phyloP scores from a whole-genome alignment of 2,888 invertebrate species.

The Dorcus parallelipipedus region DNA sequence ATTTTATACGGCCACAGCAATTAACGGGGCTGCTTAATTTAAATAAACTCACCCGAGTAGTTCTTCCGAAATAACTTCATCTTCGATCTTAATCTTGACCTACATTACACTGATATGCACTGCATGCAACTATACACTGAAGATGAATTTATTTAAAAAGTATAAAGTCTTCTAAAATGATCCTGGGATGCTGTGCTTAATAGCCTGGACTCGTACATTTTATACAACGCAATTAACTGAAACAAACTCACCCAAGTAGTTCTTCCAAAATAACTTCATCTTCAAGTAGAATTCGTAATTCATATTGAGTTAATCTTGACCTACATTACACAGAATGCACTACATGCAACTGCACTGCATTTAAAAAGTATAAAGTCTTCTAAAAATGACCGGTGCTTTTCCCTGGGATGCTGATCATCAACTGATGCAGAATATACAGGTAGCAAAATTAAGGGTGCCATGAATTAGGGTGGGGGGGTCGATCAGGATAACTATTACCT shows the following conservation, averaged over 20 bases:
- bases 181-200: conserved; percentile 35
- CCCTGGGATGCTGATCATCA: conserved; percentile 26
- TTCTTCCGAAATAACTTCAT: conserved; percentile 37
- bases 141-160: not conserved
- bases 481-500: conserved; percentile 32
- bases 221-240: conserved; percentile 26
- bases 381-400: not conserved
- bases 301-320: conserved; percentile 19
- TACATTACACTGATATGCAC: too few relatives aligned
- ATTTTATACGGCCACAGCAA: conserved; percentile 26
- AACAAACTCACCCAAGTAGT: conserved; percentile 33
- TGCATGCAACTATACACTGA: too few relatives aligned
- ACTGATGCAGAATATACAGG: conserved; percentile 31
- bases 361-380: conserved; percentile 5
- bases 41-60: conserved; percentile 32
- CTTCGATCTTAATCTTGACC: conserved; percentile 19
- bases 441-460: conserved; percentile 33
- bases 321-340: too few relatives aligned
- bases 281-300: conserved; percentile 36
- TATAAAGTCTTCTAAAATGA: conserved; percentile 4
- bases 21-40: conserved; percentile 20
- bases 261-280: conserved; percentile 37
- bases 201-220: conserved; percentile 30
- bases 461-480: conserved; percentile 26
- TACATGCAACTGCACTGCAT: too few relatives aligned